Conservation (phyloP, 2,797 vertebrate genomes). For the Syngnathus acus region DNA sequence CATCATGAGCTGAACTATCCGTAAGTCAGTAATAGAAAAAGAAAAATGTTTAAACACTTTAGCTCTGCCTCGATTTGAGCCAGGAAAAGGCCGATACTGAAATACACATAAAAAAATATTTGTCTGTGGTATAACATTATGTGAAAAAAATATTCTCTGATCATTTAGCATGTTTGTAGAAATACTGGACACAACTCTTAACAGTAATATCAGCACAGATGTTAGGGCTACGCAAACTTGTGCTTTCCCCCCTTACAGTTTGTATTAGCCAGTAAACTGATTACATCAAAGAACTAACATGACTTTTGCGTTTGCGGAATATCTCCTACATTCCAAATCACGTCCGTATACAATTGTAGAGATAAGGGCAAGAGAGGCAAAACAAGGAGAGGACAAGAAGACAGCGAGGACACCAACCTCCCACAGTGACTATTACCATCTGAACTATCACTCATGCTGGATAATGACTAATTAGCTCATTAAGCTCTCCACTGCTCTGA, state of each 20-base stretch:
- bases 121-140: background rate
- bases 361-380: background rate
- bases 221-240: background rate
- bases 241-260: background rate
- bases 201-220: background rate
- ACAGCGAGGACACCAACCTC: background rate
- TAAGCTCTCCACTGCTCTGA: conserved; percentile 2
- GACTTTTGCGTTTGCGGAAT: background rate
- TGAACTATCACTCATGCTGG: background rate
- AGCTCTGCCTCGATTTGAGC: too few relatives aligned
- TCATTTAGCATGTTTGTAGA: background rate
- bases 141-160: background rate
- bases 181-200: background rate
- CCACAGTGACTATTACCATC: conserved; percentile 7
- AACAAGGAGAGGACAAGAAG: background rate
- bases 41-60: too few relatives aligned
- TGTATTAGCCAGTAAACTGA: background rate
- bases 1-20: too few relatives aligned
- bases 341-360: background rate
- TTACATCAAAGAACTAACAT: background rate
- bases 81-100: too few relatives aligned
- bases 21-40: too few relatives aligned
- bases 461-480: background rate
- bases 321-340: background rate
- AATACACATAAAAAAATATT: too few relatives aligned